These are phyloP conservation scores for Scelioninae gen. 1 DNA, from an alignment of 2,888 invertebrate genomes.

Conservation along the genomic window DNA sequence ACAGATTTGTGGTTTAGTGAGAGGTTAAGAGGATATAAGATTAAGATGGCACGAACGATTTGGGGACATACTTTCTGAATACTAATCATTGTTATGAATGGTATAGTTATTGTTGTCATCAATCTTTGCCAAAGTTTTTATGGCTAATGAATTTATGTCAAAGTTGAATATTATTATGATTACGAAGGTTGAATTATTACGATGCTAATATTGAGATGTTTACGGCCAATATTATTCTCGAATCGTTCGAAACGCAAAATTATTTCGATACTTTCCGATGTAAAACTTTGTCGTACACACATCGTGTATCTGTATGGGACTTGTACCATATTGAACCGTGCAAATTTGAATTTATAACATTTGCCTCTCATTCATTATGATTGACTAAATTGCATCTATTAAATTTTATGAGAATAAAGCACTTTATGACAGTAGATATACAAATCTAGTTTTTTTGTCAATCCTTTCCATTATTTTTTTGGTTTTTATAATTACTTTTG, in stretches of 20 bases:
- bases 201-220: constrained; percentile 37
- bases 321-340: constrained; percentile 72
- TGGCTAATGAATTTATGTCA: constrained; percentile 59
- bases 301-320: constrained; percentile 73
- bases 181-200: constrained; percentile 49
- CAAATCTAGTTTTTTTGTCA: constrained; percentile 12
- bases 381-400: constrained; percentile 74
- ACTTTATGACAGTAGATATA: constrained; percentile 76
- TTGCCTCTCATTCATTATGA: constrained; percentile 74
- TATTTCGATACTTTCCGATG: constrained; percentile 76
- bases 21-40: not conserved
- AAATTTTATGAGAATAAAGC: constrained; percentile 81
- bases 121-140: constrained; percentile 64
- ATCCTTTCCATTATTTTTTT: no score
- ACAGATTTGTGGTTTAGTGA: no score
- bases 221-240: constrained; percentile 46
- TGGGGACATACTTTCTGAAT: constrained; percentile 14
- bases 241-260: constrained; percentile 64
- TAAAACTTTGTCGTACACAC: constrained; percentile 74
- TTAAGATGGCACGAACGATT: not conserved
- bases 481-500: no score
- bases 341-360: constrained; percentile 74
- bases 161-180: constrained; percentile 62
- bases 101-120: constrained; percentile 68
- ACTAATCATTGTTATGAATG: constrained; percentile 65